A percentile compares a stretch with the other conserved stretches of the same genome.
phyloP scores from a whole-genome alignment of 2,888 invertebrate species.

The Diabrotica balteata region DNA sequence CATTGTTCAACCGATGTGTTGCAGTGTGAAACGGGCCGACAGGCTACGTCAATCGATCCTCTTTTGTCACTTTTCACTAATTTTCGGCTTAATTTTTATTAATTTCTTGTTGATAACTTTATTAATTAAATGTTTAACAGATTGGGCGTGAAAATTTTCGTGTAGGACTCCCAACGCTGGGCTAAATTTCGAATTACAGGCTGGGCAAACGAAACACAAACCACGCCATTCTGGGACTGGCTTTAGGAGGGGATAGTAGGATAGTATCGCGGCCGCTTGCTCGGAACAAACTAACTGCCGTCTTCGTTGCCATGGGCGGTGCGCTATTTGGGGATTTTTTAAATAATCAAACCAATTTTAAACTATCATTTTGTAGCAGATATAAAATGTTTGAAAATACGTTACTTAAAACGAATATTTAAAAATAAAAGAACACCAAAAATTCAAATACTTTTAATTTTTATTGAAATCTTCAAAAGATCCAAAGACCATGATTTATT shows the following conservation, averaged over 20 bases:
- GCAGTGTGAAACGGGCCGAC: conserved; percentile 41
- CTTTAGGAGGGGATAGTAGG: conserved; percentile 50
- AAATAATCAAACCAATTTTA: no score
- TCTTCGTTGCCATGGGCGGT: conserved; percentile 39
- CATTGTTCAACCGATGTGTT: conserved; percentile 39
- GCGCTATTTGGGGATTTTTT: not conserved
- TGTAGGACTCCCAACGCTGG: conserved; percentile 43
- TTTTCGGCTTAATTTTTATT: conserved; percentile 26
- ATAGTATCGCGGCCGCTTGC: conserved; percentile 39
- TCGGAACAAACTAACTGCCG: conserved; percentile 44
- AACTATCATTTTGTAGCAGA: not conserved
- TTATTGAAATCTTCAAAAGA: no score
- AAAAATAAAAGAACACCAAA: no score
- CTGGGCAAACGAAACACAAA: conserved; percentile 59
- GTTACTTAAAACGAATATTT: no score
- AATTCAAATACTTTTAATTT: no score
- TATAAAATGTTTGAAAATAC: not conserved
- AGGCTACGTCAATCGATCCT: conserved; percentile 40
- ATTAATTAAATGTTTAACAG: conserved; percentile 39
- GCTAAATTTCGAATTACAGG: conserved; percentile 52
- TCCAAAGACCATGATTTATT: no score
- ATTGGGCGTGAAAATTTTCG: conserved; percentile 42
- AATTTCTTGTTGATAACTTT: conserved; percentile 33
- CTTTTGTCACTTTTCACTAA: conserved; percentile 31
- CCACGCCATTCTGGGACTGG: conserved; percentile 60